These are phyloP conservation scores for Cordylochernes scorpioides DNA, from an alignment of 2,888 invertebrate species.

Conservation along the genomic window DNA sequence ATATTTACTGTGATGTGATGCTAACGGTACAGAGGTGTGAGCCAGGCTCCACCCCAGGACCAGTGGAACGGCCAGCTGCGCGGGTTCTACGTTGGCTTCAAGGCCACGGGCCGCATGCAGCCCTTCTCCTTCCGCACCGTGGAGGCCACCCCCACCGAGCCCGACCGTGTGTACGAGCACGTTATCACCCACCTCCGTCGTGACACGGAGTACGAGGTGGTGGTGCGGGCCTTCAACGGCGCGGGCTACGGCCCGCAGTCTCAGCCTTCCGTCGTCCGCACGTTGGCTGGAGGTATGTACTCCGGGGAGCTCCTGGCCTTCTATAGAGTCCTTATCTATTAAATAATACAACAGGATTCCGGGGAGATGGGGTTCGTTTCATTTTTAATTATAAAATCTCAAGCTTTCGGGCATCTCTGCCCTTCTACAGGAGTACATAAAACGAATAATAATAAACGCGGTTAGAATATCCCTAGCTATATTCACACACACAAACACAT, in stretches of 20 bases:
- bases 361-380: too few species aligned
- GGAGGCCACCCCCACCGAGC: slow-evolving; percentile 6
- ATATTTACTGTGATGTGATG: too few species aligned
- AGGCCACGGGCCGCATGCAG: slow-evolving; percentile 10
- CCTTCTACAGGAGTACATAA: too few species aligned
- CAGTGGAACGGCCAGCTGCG: slow-evolving; percentile 15
- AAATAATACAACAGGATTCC: too few species aligned
- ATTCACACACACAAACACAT: too few species aligned
- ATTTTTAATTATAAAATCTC: too few species aligned
- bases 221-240: slow-evolving; percentile 15
- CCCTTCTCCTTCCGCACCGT: slow-evolving; percentile 14
- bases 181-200: slow-evolving; percentile 13
- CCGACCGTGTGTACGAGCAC: slow-evolving; percentile 11
- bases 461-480: too few species aligned
- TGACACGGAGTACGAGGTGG: slow-evolving; percentile 14
- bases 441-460: too few species aligned
- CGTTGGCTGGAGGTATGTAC: slow-evolving; percentile 12
- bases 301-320: too few species aligned
- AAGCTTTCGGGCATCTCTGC: too few species aligned
- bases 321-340: neutral
- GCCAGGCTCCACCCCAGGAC: slow-evolving; percentile 12
- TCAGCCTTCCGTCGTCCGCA: slow-evolving; percentile 13
- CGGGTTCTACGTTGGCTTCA: slow-evolving; percentile 15
- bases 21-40: too few species aligned
- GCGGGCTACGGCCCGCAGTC: slow-evolving; percentile 15